phyloP scores from a whole-genome alignment of 1,140 invertebrate genomes.

The Anthonomus grandis region DNA sequence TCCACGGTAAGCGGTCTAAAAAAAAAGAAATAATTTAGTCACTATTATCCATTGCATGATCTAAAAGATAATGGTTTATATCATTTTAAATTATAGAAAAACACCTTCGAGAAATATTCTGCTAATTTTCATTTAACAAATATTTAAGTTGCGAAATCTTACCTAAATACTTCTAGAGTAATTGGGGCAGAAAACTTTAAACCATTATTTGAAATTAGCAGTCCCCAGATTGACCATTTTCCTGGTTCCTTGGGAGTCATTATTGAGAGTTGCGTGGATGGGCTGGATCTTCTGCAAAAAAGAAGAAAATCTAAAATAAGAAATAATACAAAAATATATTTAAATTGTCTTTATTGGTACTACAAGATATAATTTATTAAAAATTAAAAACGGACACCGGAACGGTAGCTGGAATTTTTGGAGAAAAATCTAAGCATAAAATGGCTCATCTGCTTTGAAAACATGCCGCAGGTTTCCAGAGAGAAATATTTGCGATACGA shows the following conservation, averaged over 20 bases:
- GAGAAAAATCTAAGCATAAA: too few relatives aligned
- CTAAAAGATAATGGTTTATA: not conserved
- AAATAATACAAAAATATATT: not conserved
- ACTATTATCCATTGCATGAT: not conserved
- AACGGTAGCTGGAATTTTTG: too few relatives aligned
- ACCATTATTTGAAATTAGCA: constrained; percentile 51
- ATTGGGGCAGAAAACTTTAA: constrained; percentile 56
- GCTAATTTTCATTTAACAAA: too few relatives aligned
- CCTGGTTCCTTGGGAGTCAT: constrained; percentile 56
- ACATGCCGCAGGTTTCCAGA: too few relatives aligned
- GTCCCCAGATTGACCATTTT: constrained; percentile 59
- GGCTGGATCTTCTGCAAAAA: constrained; percentile 39
- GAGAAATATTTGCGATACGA: too few relatives aligned
- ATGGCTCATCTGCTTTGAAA: too few relatives aligned
- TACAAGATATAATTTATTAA: not conserved
- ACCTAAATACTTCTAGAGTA: constrained; percentile 54
- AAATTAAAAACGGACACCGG: too few relatives aligned
- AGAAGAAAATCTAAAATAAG: not conserved
- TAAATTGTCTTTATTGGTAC: not conserved
- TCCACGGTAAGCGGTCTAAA: constrained; percentile 56
- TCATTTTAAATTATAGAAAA: too few relatives aligned
- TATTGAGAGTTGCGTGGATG: constrained; percentile 55
- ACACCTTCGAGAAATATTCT: too few relatives aligned
- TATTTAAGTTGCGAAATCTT: too few relatives aligned
- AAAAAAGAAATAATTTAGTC: not conserved